Evolutionary conservation across 2,888 invertebrate genomes (phyloP).

Genomic region (Parelbella ahira): DNA sequence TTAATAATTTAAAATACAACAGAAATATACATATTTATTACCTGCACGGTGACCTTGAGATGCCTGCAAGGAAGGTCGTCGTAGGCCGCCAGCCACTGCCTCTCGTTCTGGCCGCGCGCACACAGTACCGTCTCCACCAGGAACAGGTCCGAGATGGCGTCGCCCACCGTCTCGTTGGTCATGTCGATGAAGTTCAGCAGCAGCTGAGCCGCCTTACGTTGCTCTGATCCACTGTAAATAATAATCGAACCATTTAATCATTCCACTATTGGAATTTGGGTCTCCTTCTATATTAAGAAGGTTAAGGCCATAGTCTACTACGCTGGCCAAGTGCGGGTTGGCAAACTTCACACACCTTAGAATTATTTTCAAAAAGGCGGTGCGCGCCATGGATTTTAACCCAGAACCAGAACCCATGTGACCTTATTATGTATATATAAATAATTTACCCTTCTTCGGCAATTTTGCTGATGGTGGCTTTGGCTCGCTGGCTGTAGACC

Average conservation of each 20-base stretch:
- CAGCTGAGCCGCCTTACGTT: conserved; percentile 80
- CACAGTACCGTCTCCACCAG: conserved; percentile 95
- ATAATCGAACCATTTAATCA: too few species aligned
- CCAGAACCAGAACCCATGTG: too few species aligned
- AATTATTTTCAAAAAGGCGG: too few species aligned
- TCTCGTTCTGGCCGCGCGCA: conserved; percentile 87
- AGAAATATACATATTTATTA: too few species aligned
- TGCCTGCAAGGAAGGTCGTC: conserved; percentile 92
- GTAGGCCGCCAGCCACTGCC: conserved; percentile 91
- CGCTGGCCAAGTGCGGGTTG: too few species aligned
- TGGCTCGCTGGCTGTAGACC: conserved; percentile 87
- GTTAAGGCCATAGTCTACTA: too few species aligned
- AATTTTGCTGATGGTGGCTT: conserved; percentile 76
- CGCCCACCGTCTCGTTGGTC: conserved; percentile 97
- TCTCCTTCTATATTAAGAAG: too few species aligned
- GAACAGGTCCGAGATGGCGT: conserved; percentile 97
- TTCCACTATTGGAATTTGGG: too few species aligned
- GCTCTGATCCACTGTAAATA: conserved; percentile 57
- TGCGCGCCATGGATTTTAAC: too few species aligned
- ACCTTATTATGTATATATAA: too few species aligned
- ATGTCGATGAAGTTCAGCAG: conserved; percentile 88
- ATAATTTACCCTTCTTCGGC: conserved; percentile 60
- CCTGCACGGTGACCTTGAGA: conserved; percentile 91
- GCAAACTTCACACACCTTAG: too few species aligned
- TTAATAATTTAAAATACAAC: too few species aligned